These are phyloP conservation scores for Catalaphyllia jardinei DNA, from an alignment of 64 coral and sea anemone species.

Conservation along the genomic window DNA sequence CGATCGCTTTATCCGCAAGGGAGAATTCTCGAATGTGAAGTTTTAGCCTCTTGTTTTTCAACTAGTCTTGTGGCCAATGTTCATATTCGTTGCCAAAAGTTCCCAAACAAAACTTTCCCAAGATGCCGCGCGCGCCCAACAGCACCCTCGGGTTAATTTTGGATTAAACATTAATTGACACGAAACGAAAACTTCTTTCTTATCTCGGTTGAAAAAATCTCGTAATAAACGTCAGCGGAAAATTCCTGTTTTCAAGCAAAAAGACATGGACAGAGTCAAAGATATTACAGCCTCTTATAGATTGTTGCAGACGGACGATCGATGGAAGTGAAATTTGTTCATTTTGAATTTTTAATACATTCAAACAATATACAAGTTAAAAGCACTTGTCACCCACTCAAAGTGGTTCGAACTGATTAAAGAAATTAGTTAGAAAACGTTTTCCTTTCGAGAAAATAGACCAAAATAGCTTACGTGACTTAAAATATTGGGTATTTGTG, in stretches of 20 bases:
- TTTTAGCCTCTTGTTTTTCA: conserved; percentile 20
- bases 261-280: neutral
- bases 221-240: neutral
- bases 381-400: conserved; percentile 24
- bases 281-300: neutral
- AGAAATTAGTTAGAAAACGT: neutral
- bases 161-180: conserved; percentile 77
- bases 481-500: neutral
- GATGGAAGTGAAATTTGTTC: conserved; percentile 28
- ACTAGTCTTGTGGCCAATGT: neutral
- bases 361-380: conserved; percentile 33
- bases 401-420: conserved; percentile 8
- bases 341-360: conserved; percentile 46
- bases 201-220: conserved; percentile 15
- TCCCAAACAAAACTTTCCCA: conserved; percentile 80
- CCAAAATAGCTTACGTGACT: neutral
- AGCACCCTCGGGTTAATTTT: conserved; percentile 72
- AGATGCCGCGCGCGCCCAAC: conserved; percentile 43
- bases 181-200: conserved; percentile 29
- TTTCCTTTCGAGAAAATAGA: neutral
- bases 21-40: conserved; percentile 7
- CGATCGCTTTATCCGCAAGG: neutral
- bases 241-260: neutral
- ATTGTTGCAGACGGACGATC: neutral
- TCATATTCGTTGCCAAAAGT: conserved; percentile 50